These are phyloP conservation scores for Rhodophaea formosa DNA, from an alignment of 2,888 invertebrate genomes.

Conservation along the genomic window DNA sequence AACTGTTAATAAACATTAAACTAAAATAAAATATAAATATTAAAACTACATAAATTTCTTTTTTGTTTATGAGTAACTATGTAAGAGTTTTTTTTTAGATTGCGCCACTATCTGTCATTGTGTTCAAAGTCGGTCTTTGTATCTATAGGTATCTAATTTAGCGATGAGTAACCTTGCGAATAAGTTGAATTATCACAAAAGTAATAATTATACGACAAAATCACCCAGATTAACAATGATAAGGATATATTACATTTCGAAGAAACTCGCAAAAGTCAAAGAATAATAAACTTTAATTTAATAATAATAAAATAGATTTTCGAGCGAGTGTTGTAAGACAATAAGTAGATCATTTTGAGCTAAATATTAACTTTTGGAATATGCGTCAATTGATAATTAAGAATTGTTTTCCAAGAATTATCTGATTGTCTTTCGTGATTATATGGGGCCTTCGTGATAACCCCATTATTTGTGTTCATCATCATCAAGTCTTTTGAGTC, in stretches of 20 bases:
- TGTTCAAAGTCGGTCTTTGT: neutral
- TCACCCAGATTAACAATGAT: slow-evolving; percentile 3
- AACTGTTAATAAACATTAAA: too few species aligned
- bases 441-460: too few species aligned
- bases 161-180: slow-evolving; percentile 15
- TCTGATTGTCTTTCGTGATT: neutral
- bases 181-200: slow-evolving; percentile 3
- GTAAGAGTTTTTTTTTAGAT: too few species aligned
- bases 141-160: neutral
- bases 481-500: too few species aligned
- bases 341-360: neutral
- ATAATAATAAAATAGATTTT: neutral
- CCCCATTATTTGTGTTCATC: too few species aligned
- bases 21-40: too few species aligned
- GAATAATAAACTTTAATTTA: neutral
- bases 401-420: slow-evolving; percentile 1
- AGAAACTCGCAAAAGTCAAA: neutral
- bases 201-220: slow-evolving; percentile 9
- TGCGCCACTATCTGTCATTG: too few species aligned
- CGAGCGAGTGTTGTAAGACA: neutral
- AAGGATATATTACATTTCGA: neutral
- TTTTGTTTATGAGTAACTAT: too few species aligned
- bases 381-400: slow-evolving; percentile 2
- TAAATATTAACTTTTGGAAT: neutral
- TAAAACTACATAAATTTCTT: too few species aligned